Conservation (phyloP, 2,113 vertebrate genomes). For the Crocuta crocuta region DNA sequence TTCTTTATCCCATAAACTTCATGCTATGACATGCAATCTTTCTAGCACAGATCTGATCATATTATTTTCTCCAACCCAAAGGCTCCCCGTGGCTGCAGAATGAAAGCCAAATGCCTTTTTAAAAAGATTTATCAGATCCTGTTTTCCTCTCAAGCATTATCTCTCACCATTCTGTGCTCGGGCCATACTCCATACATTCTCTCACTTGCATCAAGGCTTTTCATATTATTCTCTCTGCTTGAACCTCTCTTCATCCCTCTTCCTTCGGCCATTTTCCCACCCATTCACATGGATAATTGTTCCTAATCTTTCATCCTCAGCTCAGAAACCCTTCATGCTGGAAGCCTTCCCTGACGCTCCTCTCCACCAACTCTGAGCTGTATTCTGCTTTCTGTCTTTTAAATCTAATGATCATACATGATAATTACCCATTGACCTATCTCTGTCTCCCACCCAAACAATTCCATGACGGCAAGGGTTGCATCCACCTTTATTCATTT, state of each 20-base stretch:
- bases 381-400: neutral
- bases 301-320: neutral
- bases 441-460: neutral
- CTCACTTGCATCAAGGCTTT: neutral
- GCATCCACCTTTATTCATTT: neutral
- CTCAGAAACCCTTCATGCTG: neutral
- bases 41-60: neutral
- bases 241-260: neutral
- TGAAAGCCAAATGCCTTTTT: neutral
- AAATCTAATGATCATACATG: neutral
- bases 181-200: neutral
- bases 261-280: neutral
- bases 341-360: neutral
- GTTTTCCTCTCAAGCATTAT: neutral
- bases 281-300: neutral
- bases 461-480: neutral
- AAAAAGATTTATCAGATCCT: neutral
- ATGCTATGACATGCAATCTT: neutral
- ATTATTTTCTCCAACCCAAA: neutral
- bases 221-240: neutral
- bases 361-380: neutral
- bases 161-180: neutral
- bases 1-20: neutral
- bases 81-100: neutral
- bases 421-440: neutral